Evolutionary conservation across 2,888 invertebrate genomes (phyloP), one percentile per base, ranked within the genome.

Genomic region (Liodrosophila aerea): DNA sequence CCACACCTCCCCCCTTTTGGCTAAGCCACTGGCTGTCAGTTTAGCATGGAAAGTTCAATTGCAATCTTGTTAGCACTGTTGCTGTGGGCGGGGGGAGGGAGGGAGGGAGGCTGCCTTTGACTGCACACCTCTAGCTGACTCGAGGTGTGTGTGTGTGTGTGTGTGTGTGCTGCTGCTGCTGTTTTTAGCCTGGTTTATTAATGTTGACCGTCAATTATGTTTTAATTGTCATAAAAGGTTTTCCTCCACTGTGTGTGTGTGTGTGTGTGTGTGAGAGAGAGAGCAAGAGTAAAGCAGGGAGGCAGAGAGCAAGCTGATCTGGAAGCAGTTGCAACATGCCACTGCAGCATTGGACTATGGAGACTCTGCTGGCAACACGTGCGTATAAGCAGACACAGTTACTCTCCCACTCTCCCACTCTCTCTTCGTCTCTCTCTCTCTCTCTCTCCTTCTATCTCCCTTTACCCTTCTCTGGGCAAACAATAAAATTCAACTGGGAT

Each of bases 161-260:
- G 37, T 31, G 30, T 22, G 13, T 16, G 4, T 50, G 41, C n/a
- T n/a, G n/a, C n/a, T n/a, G 63, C 39, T 43, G 44, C 29, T 51
- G 53, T 46, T 45, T 51, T 56, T 67, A 63, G 59, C 59, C 73
- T 84, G 81, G 75, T 86, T 82, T 82, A 85, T 82, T 82, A 87
- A 87, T 87, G 85, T 87, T 88, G 85, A 88, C 85, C 88, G 88
- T 89, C 90, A 90, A 89, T 89, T 89, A 89, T 86, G 86, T 90
- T 89, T 90, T 89, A 90, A 89, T 90, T 90, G 89, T 86, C 86
- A 87, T 90, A 88, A 89, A 88, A 90, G 88, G 88, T 86, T 87
- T 87, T 54, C 78, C 67, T 67, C 63, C 34, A 5, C 57, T 49
- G 12, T 12, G 34, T 33, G 37, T 27, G 31, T 49, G 40, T 41